A percentile compares a stretch with the other conserved stretches of the same genome.
Evolutionary conservation across 2,797 vertebrate genomes (phyloP).

Genomic region (Podargus strigoides): DNA sequence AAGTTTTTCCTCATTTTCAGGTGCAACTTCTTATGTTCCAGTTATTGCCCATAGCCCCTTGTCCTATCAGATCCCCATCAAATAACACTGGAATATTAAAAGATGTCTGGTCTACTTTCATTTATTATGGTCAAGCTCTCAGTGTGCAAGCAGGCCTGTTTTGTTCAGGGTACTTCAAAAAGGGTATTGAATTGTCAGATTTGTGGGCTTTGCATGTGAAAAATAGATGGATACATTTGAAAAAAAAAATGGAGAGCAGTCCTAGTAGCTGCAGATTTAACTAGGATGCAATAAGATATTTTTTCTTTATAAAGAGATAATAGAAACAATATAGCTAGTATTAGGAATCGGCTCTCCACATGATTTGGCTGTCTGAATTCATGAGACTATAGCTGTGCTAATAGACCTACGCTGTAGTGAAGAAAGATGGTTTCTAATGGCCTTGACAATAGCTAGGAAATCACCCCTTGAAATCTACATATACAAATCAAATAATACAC

Average conservation of each 20-base stretch:
- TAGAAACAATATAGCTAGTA: neutral
- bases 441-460: neutral
- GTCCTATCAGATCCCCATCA: too few species aligned
- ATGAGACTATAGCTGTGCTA: neutral
- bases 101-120: neutral
- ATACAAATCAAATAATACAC: neutral
- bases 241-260: neutral
- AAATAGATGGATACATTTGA: neutral
- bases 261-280: neutral
- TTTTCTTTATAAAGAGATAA: neutral
- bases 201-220: neutral
- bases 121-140: neutral
- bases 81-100: neutral
- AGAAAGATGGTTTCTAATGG: neutral
- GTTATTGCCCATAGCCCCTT: too few species aligned
- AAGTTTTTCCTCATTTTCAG: too few species aligned
- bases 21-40: too few species aligned
- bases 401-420: neutral
- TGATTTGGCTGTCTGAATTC: neutral
- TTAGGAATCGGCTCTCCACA: neutral
- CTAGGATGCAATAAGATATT: neutral
- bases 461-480: neutral
- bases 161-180: neutral
- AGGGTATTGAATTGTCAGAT: neutral
- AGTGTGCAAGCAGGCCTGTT: neutral